Percentiles rank a stretch among this genome's conserved stretches.
Evolutionary conservation across 2,113 vertebrate genomes (phyloP).

Genomic region (Dicentrarchus labrax): DNA sequence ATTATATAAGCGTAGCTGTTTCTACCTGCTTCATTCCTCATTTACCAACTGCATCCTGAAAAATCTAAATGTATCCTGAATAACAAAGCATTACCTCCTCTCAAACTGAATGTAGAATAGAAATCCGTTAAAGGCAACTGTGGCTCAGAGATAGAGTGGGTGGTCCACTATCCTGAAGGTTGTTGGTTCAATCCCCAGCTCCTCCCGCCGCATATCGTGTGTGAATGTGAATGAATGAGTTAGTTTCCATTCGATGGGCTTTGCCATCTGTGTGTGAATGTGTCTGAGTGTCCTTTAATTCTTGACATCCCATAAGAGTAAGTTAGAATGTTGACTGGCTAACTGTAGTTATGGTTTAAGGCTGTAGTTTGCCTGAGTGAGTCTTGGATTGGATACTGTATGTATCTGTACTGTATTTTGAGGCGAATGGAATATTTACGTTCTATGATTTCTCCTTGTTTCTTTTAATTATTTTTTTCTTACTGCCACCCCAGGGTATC

Average conservation of each 20-base stretch:
- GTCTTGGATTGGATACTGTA: not conserved
- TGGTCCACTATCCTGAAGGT: no score
- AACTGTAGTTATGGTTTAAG: not conserved
- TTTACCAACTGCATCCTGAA: not conserved
- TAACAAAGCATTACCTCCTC: not conserved
- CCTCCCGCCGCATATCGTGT: no score
- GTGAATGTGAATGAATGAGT: not conserved
- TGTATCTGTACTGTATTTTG: not conserved
- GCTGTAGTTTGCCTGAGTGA: not conserved
- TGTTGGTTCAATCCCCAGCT: no score
- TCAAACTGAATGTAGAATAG: not conserved
- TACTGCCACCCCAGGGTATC: not conserved
- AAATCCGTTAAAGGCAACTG: not conserved
- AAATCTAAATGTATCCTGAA: not conserved
- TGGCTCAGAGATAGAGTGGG: no score
- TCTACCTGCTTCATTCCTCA: not conserved
- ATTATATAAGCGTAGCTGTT: conserved; percentile 20
- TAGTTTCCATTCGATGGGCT: no score
- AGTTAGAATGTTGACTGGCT: not conserved
- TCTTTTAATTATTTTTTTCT: not conserved
- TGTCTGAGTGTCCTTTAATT: not conserved
- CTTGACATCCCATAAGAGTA: not conserved
- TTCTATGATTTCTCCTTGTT: not conserved
- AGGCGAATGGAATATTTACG: not conserved
- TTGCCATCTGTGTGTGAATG: no score